A percentile compares a stretch with the other conserved stretches of the same genome.
These are phyloP conservation scores for Microplitis mediator DNA, from an alignment of 1,140 invertebrate genomes.

Conservation along the genomic window DNA sequence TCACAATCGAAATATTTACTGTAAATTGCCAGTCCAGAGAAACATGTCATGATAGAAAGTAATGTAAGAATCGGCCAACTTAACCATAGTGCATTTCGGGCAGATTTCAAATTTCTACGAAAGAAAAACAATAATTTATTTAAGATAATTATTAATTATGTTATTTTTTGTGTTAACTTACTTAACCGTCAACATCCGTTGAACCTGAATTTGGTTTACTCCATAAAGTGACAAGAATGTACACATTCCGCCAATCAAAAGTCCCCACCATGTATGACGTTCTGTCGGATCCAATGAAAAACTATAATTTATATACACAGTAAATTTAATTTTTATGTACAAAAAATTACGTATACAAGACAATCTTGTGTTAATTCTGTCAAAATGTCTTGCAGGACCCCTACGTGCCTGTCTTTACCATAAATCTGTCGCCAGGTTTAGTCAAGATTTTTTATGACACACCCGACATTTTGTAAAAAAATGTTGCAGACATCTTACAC, in stretches of 20 bases:
- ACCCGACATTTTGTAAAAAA: too few relatives aligned
- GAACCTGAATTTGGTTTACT: conserved; percentile 85
- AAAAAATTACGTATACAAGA: too few relatives aligned
- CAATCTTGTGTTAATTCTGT: too few relatives aligned
- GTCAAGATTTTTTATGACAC: too few relatives aligned
- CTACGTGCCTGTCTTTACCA: too few relatives aligned
- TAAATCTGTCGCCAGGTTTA: too few relatives aligned
- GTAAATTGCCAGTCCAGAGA: conserved; percentile 81
- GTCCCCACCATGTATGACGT: conserved; percentile 74
- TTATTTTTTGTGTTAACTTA: conserved; percentile 40
- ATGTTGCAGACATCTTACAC: too few relatives aligned
- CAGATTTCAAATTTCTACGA: conserved; percentile 64
- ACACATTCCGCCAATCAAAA: conserved; percentile 75
- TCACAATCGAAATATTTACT: conserved; percentile 78
- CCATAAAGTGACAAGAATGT: conserved; percentile 80
- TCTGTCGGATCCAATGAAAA: conserved; percentile 70
- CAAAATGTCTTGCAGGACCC: too few relatives aligned
- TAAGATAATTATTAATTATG: background rate
- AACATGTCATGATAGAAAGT: conserved; percentile 73
- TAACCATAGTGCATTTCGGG: conserved; percentile 71
- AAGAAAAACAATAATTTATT: background rate
- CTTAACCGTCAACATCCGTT: conserved; percentile 80
- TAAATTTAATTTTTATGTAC: too few relatives aligned
- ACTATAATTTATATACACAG: conserved; percentile 42
- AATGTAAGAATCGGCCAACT: conserved; percentile 75